Percentiles rank a stretch among this genome's conserved stretches.
Evolutionary conservation across 2,888 invertebrate genomes (phyloP).

Genomic region (Drosophila parthenogenetica): DNA sequence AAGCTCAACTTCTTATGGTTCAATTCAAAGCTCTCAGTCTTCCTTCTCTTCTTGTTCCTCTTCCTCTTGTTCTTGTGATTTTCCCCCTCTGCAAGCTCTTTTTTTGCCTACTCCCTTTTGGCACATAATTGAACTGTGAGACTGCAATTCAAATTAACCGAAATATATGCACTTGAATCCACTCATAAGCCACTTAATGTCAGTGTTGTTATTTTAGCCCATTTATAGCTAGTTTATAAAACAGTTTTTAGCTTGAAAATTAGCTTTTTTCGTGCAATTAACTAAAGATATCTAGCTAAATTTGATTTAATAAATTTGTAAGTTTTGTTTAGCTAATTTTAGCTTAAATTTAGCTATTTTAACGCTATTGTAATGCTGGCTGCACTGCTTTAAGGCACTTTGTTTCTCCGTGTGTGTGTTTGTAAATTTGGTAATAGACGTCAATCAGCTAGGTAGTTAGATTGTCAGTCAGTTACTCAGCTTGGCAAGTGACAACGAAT

Average conservation of each 20-base stretch:
- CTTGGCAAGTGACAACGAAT: constrained; percentile 60
- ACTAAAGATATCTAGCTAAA: no score
- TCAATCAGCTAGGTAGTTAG: constrained; percentile 52
- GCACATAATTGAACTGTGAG: constrained; percentile 57
- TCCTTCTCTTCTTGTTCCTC: neutral
- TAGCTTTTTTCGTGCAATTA: neutral
- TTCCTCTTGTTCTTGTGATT: neutral
- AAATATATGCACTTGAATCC: constrained; percentile 62
- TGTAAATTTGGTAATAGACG: constrained; percentile 60
- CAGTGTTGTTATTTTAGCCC: neutral
- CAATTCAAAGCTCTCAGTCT: constrained; percentile 35
- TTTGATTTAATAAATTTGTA: neutral
- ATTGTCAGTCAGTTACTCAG: constrained; percentile 53
- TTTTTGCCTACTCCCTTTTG: constrained; percentile 1
- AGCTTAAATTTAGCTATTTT: neutral
- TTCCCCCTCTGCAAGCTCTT: neutral
- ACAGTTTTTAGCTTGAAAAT: neutral
- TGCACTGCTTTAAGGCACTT: neutral
- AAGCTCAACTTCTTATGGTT: constrained; percentile 45
- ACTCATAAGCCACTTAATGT: constrained; percentile 32
- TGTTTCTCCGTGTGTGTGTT: constrained; percentile 23
- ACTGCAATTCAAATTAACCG: constrained; percentile 57
- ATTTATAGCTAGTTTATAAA: neutral
- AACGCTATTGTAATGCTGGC: no score
- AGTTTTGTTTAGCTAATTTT: neutral